Conservation (phyloP, 2,797 vertebrate genomes). For the Coilia nasus region DNA sequence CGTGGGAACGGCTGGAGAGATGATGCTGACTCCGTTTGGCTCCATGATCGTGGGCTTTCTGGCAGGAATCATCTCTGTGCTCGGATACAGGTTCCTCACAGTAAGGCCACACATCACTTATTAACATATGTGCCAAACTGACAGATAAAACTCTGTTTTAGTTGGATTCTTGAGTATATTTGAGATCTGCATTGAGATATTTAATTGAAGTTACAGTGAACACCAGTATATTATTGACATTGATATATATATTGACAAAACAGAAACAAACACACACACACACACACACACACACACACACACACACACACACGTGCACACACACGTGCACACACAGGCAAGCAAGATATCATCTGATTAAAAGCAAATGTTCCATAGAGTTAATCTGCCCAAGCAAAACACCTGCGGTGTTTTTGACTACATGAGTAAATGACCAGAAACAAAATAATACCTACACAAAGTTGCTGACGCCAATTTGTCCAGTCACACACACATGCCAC, state of each 20-base stretch:
- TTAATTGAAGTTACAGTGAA: too few relatives aligned
- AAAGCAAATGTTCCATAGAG: too few relatives aligned
- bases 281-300: background rate
- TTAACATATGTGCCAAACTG: background rate
- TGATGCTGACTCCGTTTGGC: conserved; percentile 90
- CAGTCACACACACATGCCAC: background rate
- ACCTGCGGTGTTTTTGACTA: too few relatives aligned
- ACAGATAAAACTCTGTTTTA: background rate
- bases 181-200: too few relatives aligned
- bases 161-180: too few relatives aligned
- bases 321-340: background rate
- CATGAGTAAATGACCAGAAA: too few relatives aligned
- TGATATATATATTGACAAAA: too few relatives aligned
- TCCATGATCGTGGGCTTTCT: conserved; percentile 86
- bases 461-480: background rate
- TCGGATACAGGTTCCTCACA: conserved; percentile 86
- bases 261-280: too few relatives aligned
- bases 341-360: too few relatives aligned
- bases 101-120: conserved; percentile 62
- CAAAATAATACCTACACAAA: too few relatives aligned
- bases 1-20: conserved; percentile 89
- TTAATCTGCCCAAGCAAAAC: too few relatives aligned
- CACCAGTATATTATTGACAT: too few relatives aligned
- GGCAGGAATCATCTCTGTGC: conserved; percentile 82
- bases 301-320: conserved; percentile 6